Evolutionary conservation across 2,888 invertebrate species (phyloP).

Genomic region (Sphaerophoria taeniata): DNA sequence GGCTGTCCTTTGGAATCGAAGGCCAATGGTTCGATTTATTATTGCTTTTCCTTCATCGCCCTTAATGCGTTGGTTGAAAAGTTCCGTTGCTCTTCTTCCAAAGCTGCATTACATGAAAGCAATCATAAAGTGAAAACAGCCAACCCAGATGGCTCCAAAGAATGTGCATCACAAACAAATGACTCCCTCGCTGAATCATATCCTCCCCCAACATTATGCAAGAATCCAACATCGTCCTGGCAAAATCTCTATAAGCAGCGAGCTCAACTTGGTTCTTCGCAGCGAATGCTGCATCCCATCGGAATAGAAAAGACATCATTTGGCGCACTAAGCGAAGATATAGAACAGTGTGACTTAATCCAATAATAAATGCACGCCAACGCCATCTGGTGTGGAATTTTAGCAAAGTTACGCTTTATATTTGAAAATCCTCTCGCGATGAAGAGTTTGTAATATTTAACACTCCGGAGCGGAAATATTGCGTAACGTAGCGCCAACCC

Average conservation of each 20-base stretch:
- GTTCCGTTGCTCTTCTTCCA: neutral
- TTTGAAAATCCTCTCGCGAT: neutral
- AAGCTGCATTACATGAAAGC: conserved; percentile 18
- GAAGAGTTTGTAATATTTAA: conserved; percentile 14
- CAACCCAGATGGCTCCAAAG: conserved; percentile 6
- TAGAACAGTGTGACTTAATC: conserved; percentile 48
- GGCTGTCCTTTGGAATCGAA: neutral
- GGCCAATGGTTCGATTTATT: conserved; percentile 15
- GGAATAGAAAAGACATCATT: neutral
- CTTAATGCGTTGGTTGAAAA: neutral
- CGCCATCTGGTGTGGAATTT: conserved; percentile 44
- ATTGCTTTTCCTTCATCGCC: neutral
- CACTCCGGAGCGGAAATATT: conserved; percentile 40
- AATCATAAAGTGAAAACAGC: conserved; percentile 27
- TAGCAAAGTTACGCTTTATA: neutral
- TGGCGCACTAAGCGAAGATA: neutral
- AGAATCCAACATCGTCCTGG: neutral
- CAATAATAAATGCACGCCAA: conserved; percentile 49
- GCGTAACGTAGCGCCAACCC: conserved; percentile 54
- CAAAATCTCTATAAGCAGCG: conserved; percentile 2
- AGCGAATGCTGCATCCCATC: neutral
- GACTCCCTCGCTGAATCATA: neutral
- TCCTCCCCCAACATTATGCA: neutral
- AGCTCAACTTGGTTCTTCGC: neutral
- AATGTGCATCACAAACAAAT: neutral